Evolutionary conservation across 2,113 vertebrate species (phyloP).

Genomic region (Solea senegalensis): DNA sequence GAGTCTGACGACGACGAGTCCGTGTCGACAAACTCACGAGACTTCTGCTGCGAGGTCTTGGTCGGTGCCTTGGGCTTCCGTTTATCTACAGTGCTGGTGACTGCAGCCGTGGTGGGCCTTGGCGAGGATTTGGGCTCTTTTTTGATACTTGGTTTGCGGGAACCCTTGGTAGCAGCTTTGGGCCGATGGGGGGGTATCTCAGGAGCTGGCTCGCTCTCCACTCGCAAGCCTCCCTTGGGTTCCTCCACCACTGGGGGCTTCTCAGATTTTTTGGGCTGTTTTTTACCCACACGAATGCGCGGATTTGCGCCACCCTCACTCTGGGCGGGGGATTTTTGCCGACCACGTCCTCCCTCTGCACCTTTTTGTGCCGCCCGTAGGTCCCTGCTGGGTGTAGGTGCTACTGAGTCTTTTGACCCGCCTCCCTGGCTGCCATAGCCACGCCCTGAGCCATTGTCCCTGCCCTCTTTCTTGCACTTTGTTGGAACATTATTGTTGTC

Average conservation of each 20-base stretch:
- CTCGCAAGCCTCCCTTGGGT: slow-evolving; percentile 91
- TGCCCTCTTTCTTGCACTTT: slow-evolving; percentile 92
- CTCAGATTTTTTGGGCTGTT: slow-evolving; percentile 96
- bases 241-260: slow-evolving; percentile 90
- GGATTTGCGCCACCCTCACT: slow-evolving; percentile 86
- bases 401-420: slow-evolving; percentile 87
- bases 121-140: slow-evolving; percentile 95
- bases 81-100: slow-evolving; percentile 80
- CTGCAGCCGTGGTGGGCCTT: slow-evolving; percentile 74
- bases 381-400: slow-evolving; percentile 87
- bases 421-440: slow-evolving; percentile 86
- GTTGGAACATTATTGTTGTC: slow-evolving; percentile 90
- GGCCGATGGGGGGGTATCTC: slow-evolving; percentile 89
- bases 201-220: slow-evolving; percentile 92
- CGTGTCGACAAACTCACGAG: slow-evolving; percentile 94
- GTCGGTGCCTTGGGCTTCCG: slow-evolving; percentile 90
- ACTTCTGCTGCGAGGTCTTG: slow-evolving; percentile 93
- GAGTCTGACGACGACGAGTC: slow-evolving; percentile 97
- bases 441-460: slow-evolving; percentile 85
- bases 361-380: slow-evolving; percentile 89
- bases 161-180: slow-evolving; percentile 94
- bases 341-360: slow-evolving; percentile 87
- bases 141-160: slow-evolving; percentile 93
- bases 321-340: slow-evolving; percentile 96
- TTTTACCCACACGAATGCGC: slow-evolving; percentile 91